Percentiles rank a stretch among this genome's conserved stretches.
Evolutionary conservation across 2,797 vertebrate species (phyloP).

Genomic region (Pseudocheirus occidentalis): DNA sequence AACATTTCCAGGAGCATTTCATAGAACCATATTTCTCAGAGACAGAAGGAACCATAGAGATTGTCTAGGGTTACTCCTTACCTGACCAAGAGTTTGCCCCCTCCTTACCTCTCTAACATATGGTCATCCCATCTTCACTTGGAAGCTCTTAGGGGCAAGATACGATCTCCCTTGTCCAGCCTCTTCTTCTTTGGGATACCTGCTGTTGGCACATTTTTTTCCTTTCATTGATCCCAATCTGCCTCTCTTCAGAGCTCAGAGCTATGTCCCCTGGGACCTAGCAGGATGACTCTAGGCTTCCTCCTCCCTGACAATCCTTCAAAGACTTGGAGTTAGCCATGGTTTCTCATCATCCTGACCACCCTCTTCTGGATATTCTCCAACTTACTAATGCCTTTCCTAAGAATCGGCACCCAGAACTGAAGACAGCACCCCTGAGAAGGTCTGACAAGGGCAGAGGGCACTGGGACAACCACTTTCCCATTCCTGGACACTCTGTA

Average conservation of each 20-base stretch:
- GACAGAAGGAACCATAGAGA: background rate
- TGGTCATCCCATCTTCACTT: background rate
- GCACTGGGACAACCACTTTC: background rate
- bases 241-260: background rate
- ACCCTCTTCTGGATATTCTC: background rate
- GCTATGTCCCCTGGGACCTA: background rate
- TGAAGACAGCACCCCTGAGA: background rate
- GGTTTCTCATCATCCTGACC: background rate
- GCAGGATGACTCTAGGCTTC: background rate
- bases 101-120: background rate
- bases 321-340: background rate
- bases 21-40: background rate
- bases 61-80: background rate
- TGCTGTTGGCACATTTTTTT: background rate
- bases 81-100: background rate
- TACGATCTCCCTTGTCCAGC: background rate
- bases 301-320: background rate
- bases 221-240: background rate
- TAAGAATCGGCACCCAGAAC: background rate
- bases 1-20: background rate
- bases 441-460: background rate
- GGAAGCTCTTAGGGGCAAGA: background rate
- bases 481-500: background rate
- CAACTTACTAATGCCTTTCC: background rate
- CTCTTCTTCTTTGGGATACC: background rate